phyloP scores from a whole-genome alignment of 1,140 invertebrate genomes.

The Manduca sexta region DNA sequence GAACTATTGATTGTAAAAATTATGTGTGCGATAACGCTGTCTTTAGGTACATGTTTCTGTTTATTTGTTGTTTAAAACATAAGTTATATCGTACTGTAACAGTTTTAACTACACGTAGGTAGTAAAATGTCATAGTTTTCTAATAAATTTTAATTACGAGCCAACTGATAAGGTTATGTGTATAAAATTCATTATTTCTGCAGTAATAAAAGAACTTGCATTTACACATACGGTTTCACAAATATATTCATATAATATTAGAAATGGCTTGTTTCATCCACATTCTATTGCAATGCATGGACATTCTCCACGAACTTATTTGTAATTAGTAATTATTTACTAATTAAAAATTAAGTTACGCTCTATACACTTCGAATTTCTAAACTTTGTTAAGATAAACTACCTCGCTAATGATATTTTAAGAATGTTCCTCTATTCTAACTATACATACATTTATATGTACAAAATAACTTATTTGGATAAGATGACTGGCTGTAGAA shows the following conservation, averaged over 20 bases:
- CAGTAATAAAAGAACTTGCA: too few species aligned
- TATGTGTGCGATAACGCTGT: too few species aligned
- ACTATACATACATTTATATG: slow-evolving; percentile 35
- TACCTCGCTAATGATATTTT: slow-evolving; percentile 11
- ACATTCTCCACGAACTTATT: slow-evolving; percentile 19
- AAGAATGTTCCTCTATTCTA: slow-evolving; percentile 23
- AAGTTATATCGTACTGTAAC: too few species aligned
- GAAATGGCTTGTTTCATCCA: background rate
- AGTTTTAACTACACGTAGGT: too few species aligned
- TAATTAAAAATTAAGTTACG: slow-evolving; percentile 31
- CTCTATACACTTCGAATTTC: slow-evolving; percentile 6
- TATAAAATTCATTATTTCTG: too few species aligned
- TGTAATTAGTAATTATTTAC: slow-evolving; percentile 33
- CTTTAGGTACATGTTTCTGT: too few species aligned
- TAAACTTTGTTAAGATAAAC: slow-evolving; percentile 7
- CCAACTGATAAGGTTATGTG: too few species aligned
- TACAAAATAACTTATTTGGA: slow-evolving; percentile 18
- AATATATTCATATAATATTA: too few species aligned
- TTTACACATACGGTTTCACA: background rate
- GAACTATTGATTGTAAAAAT: too few species aligned
- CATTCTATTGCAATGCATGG: slow-evolving; percentile 16
- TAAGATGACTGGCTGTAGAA: slow-evolving; percentile 18
- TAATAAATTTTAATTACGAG: too few species aligned
- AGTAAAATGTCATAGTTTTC: too few species aligned
- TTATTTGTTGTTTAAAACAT: too few species aligned